phyloP scores from a whole-genome alignment of 2,888 invertebrate genomes.

The Teleogryllus oceanicus region DNA sequence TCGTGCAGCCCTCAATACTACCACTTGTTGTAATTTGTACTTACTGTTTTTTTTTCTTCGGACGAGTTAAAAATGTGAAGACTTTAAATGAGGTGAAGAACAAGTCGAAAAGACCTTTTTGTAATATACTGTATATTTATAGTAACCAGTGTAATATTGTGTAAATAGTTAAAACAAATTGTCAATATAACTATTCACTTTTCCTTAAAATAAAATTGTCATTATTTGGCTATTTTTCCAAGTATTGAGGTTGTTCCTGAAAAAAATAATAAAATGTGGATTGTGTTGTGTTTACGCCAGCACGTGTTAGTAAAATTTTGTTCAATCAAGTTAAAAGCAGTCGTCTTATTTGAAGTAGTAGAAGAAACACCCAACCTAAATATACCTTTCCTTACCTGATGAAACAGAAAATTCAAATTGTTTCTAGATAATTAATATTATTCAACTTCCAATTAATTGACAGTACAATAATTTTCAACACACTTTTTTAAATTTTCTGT shows the following conservation, averaged over 20 bases:
- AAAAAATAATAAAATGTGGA: slow-evolving; percentile 24
- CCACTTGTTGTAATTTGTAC: slow-evolving; percentile 39
- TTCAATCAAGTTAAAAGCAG: slow-evolving; percentile 33
- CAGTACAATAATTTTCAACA: no score
- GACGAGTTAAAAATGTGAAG: slow-evolving; percentile 37
- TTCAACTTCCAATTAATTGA: no score
- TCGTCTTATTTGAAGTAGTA: slow-evolving; percentile 19
- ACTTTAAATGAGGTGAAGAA: slow-evolving; percentile 32
- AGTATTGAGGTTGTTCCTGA: slow-evolving; percentile 37
- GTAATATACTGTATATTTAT: slow-evolving; percentile 38
- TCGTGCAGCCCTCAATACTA: slow-evolving; percentile 28
- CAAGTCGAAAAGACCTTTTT: slow-evolving; percentile 34
- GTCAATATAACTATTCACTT: slow-evolving; percentile 37
- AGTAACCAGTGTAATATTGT: slow-evolving; percentile 37
- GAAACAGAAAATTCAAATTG: no score
- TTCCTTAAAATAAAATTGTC: slow-evolving; percentile 38
- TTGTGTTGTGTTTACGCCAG: slow-evolving; percentile 31
- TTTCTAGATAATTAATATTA: no score
- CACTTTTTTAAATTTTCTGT: background rate
- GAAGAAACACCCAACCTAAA: background rate
- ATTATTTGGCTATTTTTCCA: slow-evolving; percentile 39
- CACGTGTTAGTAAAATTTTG: slow-evolving; percentile 35
- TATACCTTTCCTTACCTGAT: background rate
- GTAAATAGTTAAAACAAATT: slow-evolving; percentile 37
- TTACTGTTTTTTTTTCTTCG: slow-evolving; percentile 37